Percentiles rank a stretch among this genome's conserved stretches.
Evolutionary conservation across 2,113 vertebrate genomes (phyloP).

Genomic region (Gobio gobio): DNA sequence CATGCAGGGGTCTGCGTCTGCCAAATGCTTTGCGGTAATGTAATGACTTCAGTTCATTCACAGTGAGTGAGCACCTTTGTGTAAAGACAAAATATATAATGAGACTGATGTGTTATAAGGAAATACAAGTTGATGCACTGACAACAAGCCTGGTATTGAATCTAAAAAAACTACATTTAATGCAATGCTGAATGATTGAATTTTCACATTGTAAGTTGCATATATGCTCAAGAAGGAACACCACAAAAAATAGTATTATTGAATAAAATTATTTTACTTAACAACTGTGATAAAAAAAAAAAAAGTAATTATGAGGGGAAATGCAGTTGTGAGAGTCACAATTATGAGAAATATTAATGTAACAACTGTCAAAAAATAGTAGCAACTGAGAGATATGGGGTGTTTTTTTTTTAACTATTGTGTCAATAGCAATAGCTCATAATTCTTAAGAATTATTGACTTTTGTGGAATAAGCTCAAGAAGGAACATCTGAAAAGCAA

Average conservation of each 20-base stretch:
- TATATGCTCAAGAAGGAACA: neutral
- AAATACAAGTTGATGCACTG: neutral
- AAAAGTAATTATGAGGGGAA: too few relatives aligned
- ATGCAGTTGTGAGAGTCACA: neutral
- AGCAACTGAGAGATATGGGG: too few relatives aligned
- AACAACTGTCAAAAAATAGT: too few relatives aligned
- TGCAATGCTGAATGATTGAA: neutral
- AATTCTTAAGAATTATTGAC: neutral
- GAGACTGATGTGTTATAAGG: neutral
- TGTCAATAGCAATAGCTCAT: neutral
- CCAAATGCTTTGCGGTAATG: neutral
- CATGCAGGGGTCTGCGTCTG: neutral
- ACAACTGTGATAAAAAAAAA: too few relatives aligned
- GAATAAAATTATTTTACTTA: neutral
- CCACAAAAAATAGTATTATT: neutral
- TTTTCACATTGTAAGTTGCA: neutral
- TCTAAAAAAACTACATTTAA: constrained; percentile 17
- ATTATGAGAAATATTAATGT: neutral
- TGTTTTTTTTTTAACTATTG: too few relatives aligned
- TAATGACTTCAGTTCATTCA: constrained; percentile 4
- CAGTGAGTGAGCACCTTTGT: constrained; percentile 9
- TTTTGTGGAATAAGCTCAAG: neutral
- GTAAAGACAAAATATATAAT: constrained; percentile 1
- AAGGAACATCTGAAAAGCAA: neutral
- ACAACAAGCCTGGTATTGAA: neutral